A percentile compares a stretch with the other conserved stretches of the same genome.
These are phyloP conservation scores for Anodontia alba DNA, from an alignment of 2,888 invertebrate genomes.

Conservation along the genomic window DNA sequence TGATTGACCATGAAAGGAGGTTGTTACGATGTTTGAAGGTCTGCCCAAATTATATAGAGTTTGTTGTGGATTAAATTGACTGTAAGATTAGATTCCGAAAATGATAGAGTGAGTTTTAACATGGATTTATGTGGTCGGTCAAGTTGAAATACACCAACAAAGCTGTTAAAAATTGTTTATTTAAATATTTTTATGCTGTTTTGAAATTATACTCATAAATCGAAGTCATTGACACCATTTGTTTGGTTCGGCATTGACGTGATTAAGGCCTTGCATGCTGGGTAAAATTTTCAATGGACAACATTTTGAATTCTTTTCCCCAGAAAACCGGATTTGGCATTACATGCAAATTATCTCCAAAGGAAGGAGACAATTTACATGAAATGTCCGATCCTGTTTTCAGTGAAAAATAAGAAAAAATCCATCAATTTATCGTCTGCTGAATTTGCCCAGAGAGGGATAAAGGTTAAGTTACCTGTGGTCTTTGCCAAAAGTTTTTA, in stretches of 20 bases:
- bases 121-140: slow-evolving; percentile 7
- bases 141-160: background rate
- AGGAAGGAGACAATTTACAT: too few species aligned
- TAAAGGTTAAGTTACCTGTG: background rate
- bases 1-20: background rate
- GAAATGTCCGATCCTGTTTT: too few species aligned
- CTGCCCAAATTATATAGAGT: background rate
- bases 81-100: slow-evolving; percentile 1
- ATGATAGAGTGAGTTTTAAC: background rate
- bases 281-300: too few species aligned
- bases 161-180: background rate
- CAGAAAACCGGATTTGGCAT: too few species aligned
- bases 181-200: background rate
- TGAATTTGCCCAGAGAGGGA: too few species aligned
- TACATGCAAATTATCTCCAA: too few species aligned
- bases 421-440: too few species aligned
- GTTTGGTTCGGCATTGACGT: too few species aligned
- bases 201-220: background rate
- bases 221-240: background rate
- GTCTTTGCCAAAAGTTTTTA: background rate
- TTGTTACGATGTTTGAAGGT: background rate
- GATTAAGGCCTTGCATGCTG: too few species aligned
- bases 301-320: too few species aligned
- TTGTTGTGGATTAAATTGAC: slow-evolving; percentile 3
- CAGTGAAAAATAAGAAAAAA: too few species aligned